Base-by-base conservation (phyloP, 1,140 invertebrate species). In the Cotesia vestalis region DNA sequence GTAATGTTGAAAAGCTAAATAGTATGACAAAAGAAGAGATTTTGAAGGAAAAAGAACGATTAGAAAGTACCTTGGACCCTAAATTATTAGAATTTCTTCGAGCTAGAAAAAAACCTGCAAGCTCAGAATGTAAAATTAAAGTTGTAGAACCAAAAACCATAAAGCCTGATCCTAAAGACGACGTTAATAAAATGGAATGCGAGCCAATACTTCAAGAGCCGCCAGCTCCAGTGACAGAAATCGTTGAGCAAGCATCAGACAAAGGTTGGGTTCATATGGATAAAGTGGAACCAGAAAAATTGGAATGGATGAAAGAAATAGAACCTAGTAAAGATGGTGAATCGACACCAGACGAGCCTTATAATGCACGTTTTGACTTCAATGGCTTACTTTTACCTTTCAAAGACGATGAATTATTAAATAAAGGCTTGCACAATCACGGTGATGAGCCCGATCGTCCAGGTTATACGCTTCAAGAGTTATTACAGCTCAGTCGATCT, bases 381-480 rank as follows among this genome's bases (percentile, higher is more conserved):
- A 79, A 89, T 75, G 90, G 90, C 6, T 88, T 91, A 69, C 79
- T 95, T 1, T 80, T 94, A 51, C 92, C 93, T 2, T 94, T 91
- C 73, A 85, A 89, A 14, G 88, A 91, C 55, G 90, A 93, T 74
- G 88, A 85, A 80, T 85, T 86, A 80, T 88, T 90, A 17, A 89
- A 90, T 38, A 80, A 90, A 67, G 92, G 91, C 60, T 87, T 98
- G 4, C 95, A 96, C 87, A 94, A 97, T 85, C 96, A 98, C 84
- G 96, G 95, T 1, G 93, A 96, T 77, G 96, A 98, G 85, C 93
- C 95, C 27, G 92, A 95, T 77, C 89, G 95, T 78, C 92, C 96
- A 14, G 96, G 96, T 0, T 98, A 98, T 81, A 92, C 94, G 1
- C 79, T 98, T 2, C 92, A 93, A 77, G 96, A 98, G 87, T 84